phyloP scores from a whole-genome alignment of 2,797 vertebrate species.

The Helostoma temminkii region DNA sequence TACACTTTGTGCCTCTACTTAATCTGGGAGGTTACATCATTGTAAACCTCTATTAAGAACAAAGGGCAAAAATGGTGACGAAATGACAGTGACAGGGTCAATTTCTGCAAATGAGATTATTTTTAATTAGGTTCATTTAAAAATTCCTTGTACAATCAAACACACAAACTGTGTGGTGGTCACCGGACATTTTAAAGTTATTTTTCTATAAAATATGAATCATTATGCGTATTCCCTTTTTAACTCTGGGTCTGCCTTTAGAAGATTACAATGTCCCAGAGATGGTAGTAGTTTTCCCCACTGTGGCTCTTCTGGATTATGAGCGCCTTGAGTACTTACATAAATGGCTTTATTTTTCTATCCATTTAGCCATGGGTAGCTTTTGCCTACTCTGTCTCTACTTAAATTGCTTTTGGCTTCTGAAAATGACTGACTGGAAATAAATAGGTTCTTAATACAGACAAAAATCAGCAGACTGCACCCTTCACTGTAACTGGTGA shows the following conservation, averaged over 20 bases:
- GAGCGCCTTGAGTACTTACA: conserved; percentile 61
- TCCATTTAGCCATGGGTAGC: conserved; percentile 68
- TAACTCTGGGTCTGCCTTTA: conserved; percentile 32
- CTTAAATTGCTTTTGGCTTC: conserved; percentile 72
- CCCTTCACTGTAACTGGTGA: conserved; percentile 46
- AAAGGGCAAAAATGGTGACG: conserved; percentile 2
- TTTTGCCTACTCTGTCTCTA: conserved; percentile 62
- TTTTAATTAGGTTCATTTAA: not conserved
- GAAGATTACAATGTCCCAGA: conserved; percentile 64
- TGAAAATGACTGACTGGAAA: conserved; percentile 66
- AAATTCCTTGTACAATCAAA: no score
- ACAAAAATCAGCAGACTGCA: conserved; percentile 53
- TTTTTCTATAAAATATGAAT: conserved; percentile 23
- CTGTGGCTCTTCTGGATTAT: conserved; percentile 60
- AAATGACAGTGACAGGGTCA: conserved; percentile 1
- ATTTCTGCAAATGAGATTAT: conserved; percentile 4
- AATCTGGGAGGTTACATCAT: conserved; percentile 25
- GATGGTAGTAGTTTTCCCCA: conserved; percentile 41
- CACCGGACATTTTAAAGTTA: conserved; percentile 14
- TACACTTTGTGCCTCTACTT: conserved; percentile 34
- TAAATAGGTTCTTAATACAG: conserved; percentile 58
- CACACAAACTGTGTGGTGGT: no score
- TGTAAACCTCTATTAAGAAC: conserved; percentile 21
- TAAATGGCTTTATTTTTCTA: conserved; percentile 78
- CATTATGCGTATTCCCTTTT: conserved; percentile 44